Evolutionary conservation across 1,140 invertebrate genomes (phyloP).

Genomic region (Argopecten irradians): DNA sequence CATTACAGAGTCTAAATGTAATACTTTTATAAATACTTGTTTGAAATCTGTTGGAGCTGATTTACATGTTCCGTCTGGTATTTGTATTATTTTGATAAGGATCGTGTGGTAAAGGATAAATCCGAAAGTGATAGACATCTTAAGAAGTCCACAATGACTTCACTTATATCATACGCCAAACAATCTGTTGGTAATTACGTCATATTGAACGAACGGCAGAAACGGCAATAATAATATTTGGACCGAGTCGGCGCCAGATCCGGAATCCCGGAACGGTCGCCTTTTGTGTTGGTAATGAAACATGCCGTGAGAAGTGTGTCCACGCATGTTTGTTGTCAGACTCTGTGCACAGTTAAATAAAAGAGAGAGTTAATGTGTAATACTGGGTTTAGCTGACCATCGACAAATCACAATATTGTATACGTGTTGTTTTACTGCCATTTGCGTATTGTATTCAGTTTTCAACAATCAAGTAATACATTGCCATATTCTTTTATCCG

Average conservation of each 20-base stretch:
- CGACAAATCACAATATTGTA: no score
- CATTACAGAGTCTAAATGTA: no score
- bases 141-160: background rate
- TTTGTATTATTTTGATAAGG: background rate
- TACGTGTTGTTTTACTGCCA: no score
- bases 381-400: no score
- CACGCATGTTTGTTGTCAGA: background rate
- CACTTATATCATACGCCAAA: background rate
- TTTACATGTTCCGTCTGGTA: background rate
- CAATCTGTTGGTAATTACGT: background rate
- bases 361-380: background rate
- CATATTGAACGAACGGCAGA: background rate
- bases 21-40: no score
- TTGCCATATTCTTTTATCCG: no score
- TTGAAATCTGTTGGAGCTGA: no score
- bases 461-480: no score
- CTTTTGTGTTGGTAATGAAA: background rate
- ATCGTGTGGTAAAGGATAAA: background rate
- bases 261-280: background rate
- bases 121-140: background rate
- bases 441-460: no score
- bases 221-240: background rate
- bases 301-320: background rate
- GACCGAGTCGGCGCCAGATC: background rate
- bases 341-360: background rate